phyloP scores from a whole-genome alignment of 2,113 vertebrate genomes.

The Zingel zingel region DNA sequence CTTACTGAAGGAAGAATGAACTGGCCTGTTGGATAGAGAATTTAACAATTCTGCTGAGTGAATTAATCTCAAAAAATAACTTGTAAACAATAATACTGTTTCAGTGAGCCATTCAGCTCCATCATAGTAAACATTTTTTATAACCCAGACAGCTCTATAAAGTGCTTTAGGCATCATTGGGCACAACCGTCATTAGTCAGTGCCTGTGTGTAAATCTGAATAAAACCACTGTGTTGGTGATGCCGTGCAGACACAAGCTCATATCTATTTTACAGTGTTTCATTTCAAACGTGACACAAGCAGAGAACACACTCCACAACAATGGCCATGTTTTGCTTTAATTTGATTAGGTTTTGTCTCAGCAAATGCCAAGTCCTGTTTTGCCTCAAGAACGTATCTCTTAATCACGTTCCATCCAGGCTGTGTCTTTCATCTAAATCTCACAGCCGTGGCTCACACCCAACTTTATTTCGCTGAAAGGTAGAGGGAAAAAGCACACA shows the following conservation, averaged over 20 bases:
- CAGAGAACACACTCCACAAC: slow-evolving; percentile 76
- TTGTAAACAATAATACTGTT: slow-evolving; percentile 77
- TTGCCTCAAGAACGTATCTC: slow-evolving; percentile 85
- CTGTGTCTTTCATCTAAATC: slow-evolving; percentile 84
- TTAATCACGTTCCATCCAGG: slow-evolving; percentile 86
- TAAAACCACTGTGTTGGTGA: slow-evolving; percentile 62
- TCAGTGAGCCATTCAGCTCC: slow-evolving; percentile 75
- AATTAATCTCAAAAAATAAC: slow-evolving; percentile 79
- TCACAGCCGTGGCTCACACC: slow-evolving; percentile 83
- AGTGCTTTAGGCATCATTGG: slow-evolving; percentile 80
- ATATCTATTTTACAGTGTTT: slow-evolving; percentile 71
- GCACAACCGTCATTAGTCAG: slow-evolving; percentile 79
- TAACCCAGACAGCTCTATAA: slow-evolving; percentile 79
- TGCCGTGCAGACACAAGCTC: slow-evolving; percentile 54
- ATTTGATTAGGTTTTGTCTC: slow-evolving; percentile 87
- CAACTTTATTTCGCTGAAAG: slow-evolving; percentile 83
- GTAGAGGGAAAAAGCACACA: slow-evolving; percentile 49
- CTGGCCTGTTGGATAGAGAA: slow-evolving; percentile 34
- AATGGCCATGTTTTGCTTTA: slow-evolving; percentile 81
- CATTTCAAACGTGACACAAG: slow-evolving; percentile 74
- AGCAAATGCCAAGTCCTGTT: slow-evolving; percentile 85
- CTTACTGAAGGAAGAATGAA: not conserved
- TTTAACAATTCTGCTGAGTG: slow-evolving; percentile 68
- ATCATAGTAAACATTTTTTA: slow-evolving; percentile 82
- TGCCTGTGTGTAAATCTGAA: slow-evolving; percentile 74